Evolutionary conservation across 2,888 invertebrate genomes (phyloP), one percentile per base, ranked within the genome.

Genomic region (Xanthia icteritia): DNA sequence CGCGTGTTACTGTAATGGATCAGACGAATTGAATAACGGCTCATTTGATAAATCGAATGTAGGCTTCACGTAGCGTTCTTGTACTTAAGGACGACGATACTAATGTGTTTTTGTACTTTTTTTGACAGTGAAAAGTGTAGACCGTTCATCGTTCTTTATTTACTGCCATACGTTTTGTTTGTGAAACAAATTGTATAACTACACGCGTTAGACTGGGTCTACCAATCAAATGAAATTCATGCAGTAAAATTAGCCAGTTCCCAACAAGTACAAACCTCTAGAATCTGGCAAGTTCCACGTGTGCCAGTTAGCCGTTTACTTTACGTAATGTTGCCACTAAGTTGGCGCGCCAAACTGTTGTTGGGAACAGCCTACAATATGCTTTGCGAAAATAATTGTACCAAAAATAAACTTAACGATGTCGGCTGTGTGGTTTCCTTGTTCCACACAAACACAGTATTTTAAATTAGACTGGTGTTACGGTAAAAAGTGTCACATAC

Each of bases 11-110:
- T 60, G 75, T 60, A 74, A 36, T 71, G 68, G 82, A 77, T 83
- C 68, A 82, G 23, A 67, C 36, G 65, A 82, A 77, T 77, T 77
- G 78, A 75, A 72, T 82, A 68, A 70, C 75, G 70, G 79, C 60
- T 73, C 75, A 79, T 79, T 83, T 82, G 74, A 64, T 69, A 66
- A 77, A 74, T 63, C 2, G 45, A 72, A 69, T 82, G 61, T 64
- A 48, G 60, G 60, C 63, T 68, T 48, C 71, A 65, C 60, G 65
- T 51, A 23, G 51, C 60, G 13, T 13, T 23, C 42, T 48, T 39
- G 27, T 56, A 27, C 68, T 58, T 54, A 6, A 23, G 58, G 56
- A 56, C 60, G 61, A 72, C 39, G 31, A 51, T 65, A 20, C 58
- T 74, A 54, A 69, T 77, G 58, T 72, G 54, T 42, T 48, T 80